These are phyloP conservation scores for Bubo scandiacus DNA, from an alignment of 2,113 vertebrate genomes.

Conservation along the genomic window DNA sequence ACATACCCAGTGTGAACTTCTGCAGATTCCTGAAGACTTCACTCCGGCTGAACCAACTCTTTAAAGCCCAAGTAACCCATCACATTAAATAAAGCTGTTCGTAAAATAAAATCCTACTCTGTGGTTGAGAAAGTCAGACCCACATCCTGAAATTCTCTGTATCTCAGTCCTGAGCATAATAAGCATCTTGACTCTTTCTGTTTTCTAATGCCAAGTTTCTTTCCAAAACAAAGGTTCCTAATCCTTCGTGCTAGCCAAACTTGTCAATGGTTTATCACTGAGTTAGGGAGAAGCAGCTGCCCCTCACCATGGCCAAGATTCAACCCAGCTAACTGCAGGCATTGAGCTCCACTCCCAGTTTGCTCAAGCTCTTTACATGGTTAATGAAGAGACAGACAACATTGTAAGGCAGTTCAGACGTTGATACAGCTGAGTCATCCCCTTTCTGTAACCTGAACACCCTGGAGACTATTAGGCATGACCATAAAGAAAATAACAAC, in stretches of 20 bases:
- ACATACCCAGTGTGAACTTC: not conserved
- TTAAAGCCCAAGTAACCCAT: not conserved
- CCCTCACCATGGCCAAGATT: not conserved
- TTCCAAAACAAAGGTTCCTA: not conserved
- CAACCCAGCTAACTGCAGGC: not conserved
- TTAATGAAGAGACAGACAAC: not conserved
- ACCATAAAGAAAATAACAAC: not conserved
- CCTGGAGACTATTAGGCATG: not conserved
- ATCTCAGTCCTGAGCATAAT: not conserved
- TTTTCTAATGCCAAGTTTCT: not conserved
- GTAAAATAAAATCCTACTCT: not conserved
- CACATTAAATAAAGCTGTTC: not conserved
- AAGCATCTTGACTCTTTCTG: not conserved
- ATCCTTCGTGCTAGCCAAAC: not conserved
- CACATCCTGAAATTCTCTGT: not conserved
- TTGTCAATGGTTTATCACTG: not conserved
- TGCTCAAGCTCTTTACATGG: not conserved
- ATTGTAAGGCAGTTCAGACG: not conserved
- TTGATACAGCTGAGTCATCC: constrained; percentile 5
- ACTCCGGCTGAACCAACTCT: not conserved
- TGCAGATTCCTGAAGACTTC: not conserved
- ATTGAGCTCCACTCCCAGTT: not conserved
- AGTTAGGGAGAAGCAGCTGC: not conserved
- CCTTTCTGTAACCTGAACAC: not conserved
- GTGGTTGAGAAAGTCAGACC: not conserved